Evolutionary conservation across 1,140 invertebrate genomes (phyloP), one percentile per base, ranked within the genome.

Genomic region (Drosophila kikkawai): DNA sequence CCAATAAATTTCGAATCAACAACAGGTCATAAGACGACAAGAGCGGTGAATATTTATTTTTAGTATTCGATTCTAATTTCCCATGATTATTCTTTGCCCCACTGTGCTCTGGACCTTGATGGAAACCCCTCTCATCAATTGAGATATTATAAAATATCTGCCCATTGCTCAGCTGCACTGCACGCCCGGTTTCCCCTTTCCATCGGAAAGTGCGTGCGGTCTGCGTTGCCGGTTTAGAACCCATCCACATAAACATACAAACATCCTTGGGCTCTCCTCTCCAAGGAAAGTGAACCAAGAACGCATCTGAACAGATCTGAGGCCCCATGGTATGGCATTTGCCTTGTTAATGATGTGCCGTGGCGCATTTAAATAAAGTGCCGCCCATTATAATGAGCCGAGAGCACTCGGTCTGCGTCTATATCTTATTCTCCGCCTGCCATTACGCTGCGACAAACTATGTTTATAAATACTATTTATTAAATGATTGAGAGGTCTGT

Each of bases 331-430:
- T 34, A 69, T 61, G 48, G 76, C 84, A 79, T 80, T 87, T 80
- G 84, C 85, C 84, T 87, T 84, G 85, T 90, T 87, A 87, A 87
- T 87, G 84, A 87, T 87, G 84, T 87, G 84, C 85, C 85, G 69
- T 90, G 84, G 84, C 80, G 80, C 85, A 88, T 87, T 87, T 87
- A 87, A 87, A 87, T 88, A 84, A 87, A 87, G 84, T 87, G 85
- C 84, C 80, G 80, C 84, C 84, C 80, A 87, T 87, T 88, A 87
- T 87, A 87, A 87, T 87, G 84, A 87, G 84, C 69, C 75, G 48
- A 65, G 68, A 37, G 77, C 82, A 39, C 37, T 36, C 55, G 9
- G 22, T 32, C 37, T 26, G 51, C 50, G 13, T 59, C 53, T 29
- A 26, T 47, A 48, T 45, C 50, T 75, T 65, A 32, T 56, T 56